Percentiles rank a stretch among this genome's conserved stretches.
Evolutionary conservation across 92 coral and sea anemone genomes (phyloP).

Genomic region (Heliopora coerulea): DNA sequence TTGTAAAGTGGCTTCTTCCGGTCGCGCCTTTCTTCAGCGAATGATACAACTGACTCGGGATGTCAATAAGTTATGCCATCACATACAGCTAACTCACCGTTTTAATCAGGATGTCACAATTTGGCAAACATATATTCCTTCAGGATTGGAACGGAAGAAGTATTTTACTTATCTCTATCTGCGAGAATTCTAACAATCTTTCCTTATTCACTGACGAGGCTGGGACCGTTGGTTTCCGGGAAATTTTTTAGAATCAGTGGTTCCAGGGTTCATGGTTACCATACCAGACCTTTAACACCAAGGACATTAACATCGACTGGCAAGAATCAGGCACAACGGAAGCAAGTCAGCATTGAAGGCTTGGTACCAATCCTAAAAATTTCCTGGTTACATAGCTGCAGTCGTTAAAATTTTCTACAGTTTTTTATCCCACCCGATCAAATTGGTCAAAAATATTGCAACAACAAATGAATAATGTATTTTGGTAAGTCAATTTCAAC

Average conservation of each 20-base stretch:
- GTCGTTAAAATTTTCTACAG: too few relatives aligned
- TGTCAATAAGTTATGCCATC: slow-evolving; percentile 52
- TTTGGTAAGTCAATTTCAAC: too few relatives aligned
- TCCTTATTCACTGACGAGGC: slow-evolving; percentile 52
- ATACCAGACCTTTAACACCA: slow-evolving; percentile 25
- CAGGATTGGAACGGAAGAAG: slow-evolving; percentile 54
- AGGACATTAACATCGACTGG: slow-evolving; percentile 56
- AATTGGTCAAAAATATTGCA: too few relatives aligned
- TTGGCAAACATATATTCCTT: slow-evolving; percentile 52
- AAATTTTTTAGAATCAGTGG: slow-evolving; percentile 49
- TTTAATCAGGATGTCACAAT: slow-evolving; percentile 51
- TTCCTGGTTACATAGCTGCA: too few relatives aligned
- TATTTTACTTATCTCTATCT: slow-evolving; percentile 29
- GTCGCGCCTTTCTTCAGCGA: slow-evolving; percentile 53
- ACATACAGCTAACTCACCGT: slow-evolving; percentile 46
- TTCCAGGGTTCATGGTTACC: slow-evolving; percentile 53
- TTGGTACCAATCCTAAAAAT: too few relatives aligned
- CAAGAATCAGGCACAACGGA: too few relatives aligned
- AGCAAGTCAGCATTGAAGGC: too few relatives aligned
- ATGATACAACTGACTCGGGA: slow-evolving; percentile 55
- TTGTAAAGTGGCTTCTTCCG: slow-evolving; percentile 57
- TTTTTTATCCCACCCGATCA: too few relatives aligned
- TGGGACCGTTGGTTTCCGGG: slow-evolving; percentile 55
- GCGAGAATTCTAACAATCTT: slow-evolving; percentile 32
- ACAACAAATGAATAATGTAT: too few relatives aligned